A percentile compares a stretch with the other conserved stretches of the same genome.
Conservation (phyloP, 2,888 invertebrate species). For the Latrodectus elegans region DNA sequence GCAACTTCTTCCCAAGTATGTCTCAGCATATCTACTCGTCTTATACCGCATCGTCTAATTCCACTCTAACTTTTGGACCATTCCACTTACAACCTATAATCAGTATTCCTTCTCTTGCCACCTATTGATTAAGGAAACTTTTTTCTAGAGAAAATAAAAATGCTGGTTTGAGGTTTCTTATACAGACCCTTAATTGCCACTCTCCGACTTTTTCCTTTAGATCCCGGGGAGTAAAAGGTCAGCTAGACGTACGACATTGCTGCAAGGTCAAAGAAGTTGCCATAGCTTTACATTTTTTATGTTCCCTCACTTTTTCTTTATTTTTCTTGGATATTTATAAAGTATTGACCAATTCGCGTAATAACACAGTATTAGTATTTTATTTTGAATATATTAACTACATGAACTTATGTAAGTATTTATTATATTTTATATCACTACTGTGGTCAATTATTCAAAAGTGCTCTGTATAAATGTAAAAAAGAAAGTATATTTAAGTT, state of each 20-base stretch:
- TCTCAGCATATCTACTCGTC: background rate
- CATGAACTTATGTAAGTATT: too few relatives aligned
- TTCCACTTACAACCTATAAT: constrained; percentile 49
- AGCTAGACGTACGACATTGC: constrained; percentile 17
- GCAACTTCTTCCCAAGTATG: background rate
- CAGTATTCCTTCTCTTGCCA: constrained; percentile 55
- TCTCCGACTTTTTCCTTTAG: constrained; percentile 18
- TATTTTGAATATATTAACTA: too few relatives aligned
- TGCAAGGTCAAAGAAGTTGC: constrained; percentile 35
- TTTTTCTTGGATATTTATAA: background rate
- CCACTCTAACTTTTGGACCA: constrained; percentile 7
- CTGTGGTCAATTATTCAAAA: too few relatives aligned
- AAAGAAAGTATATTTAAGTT: too few relatives aligned
- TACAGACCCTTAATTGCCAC: constrained; percentile 37
- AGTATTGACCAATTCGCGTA: background rate
- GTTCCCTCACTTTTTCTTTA: constrained; percentile 2
- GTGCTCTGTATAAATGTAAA: too few relatives aligned
- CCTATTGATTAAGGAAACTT: constrained; percentile 56
- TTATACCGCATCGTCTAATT: background rate
- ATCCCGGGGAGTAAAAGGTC: constrained; percentile 26
- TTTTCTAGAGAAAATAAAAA: constrained; percentile 20
- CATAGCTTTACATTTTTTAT: background rate
- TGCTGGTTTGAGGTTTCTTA: constrained; percentile 23
- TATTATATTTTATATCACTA: too few relatives aligned
- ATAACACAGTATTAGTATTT: too few relatives aligned